Percentiles rank a stretch among this genome's conserved stretches.
phyloP scores from a whole-genome alignment of 2,888 invertebrate genomes.

The Bellardia pandia region DNA sequence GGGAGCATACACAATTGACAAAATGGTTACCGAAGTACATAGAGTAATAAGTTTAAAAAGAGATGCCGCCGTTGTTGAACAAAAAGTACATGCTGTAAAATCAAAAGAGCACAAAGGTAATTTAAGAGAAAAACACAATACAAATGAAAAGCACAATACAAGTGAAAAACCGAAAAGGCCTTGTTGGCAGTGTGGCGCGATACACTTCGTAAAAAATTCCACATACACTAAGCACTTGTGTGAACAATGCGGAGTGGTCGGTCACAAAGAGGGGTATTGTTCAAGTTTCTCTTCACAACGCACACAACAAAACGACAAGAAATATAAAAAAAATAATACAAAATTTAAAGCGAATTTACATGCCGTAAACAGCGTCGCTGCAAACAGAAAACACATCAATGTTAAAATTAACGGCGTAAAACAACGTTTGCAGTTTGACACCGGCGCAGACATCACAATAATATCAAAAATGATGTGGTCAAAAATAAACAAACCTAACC shows the following conservation, averaged over 20 bases:
- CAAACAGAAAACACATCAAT: constrained; percentile 13
- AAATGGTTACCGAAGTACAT: constrained; percentile 53
- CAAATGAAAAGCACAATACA: too few relatives aligned
- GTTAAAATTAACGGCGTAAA: constrained; percentile 25
- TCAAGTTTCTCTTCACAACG: constrained; percentile 17
- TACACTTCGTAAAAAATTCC: constrained; percentile 59
- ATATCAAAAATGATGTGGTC: constrained; percentile 47
- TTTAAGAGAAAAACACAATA: too few relatives aligned
- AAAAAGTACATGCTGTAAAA: too few relatives aligned
- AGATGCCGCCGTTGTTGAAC: too few relatives aligned
- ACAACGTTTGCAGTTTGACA: constrained; percentile 53
- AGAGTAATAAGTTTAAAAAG: background rate
- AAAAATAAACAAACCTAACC: constrained; percentile 45
- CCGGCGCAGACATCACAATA: constrained; percentile 58
- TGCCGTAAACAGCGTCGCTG: constrained; percentile 23
- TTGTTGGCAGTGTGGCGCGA: constrained; percentile 64
- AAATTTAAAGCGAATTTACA: constrained; percentile 6
- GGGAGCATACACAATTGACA: constrained; percentile 47
- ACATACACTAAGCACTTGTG: constrained; percentile 54
- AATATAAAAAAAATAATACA: background rate
- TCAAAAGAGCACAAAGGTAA: too few relatives aligned
- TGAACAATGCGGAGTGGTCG: constrained; percentile 44
- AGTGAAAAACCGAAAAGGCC: constrained; percentile 19
- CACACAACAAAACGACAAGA: too few relatives aligned
- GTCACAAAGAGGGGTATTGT: constrained; percentile 67